Evolutionary conservation across 2,888 invertebrate genomes (phyloP).

Genomic region (Nephrotoma appendiculata): DNA sequence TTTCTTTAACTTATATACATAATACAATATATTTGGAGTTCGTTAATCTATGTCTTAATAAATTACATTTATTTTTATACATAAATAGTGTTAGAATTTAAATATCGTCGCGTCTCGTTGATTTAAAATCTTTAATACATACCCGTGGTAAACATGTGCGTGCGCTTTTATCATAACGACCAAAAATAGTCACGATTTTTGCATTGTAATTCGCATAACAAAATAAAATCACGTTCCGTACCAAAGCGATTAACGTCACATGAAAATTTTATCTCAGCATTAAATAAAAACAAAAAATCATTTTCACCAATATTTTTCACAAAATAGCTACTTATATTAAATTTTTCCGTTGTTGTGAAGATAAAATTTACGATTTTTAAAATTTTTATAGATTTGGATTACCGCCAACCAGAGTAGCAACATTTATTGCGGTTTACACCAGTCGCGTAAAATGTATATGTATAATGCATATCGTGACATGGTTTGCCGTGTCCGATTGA

Average conservation of each 20-base stretch:
- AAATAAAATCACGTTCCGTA: neutral
- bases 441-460: neutral
- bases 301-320: neutral
- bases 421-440: neutral
- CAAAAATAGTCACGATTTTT: neutral
- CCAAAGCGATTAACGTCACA: neutral
- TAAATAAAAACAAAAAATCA: neutral
- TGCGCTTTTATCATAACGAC: neutral
- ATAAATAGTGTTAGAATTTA: neutral
- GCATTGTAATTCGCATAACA: neutral
- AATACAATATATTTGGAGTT: neutral
- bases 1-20: neutral
- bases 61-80: neutral
- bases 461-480: neutral
- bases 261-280: neutral
- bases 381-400: neutral
- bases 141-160: neutral
- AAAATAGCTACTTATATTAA: neutral
- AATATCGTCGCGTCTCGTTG: neutral
- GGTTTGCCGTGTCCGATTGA: neutral
- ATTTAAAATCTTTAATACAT: neutral
- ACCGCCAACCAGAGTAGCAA: neutral
- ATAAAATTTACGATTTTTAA: neutral
- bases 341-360: neutral
- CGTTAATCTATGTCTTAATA: neutral